phyloP scores from a whole-genome alignment of 2,888 invertebrate species.

The Onchidella celtica region DNA sequence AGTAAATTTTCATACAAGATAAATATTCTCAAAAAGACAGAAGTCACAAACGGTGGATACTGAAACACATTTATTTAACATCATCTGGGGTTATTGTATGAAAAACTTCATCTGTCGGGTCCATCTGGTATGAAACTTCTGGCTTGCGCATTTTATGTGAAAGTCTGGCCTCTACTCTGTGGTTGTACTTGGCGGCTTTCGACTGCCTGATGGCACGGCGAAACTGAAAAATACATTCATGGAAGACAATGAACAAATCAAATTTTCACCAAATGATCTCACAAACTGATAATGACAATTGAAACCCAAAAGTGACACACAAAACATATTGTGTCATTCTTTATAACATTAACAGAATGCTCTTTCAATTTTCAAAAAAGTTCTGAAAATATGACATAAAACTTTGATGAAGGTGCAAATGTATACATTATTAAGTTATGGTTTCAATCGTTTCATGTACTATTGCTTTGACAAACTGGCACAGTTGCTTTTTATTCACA shows the following conservation, averaged over 20 bases:
- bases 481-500: no score
- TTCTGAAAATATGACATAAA: no score
- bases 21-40: background rate
- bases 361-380: no score
- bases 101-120: constrained; percentile 80
- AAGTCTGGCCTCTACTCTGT: constrained; percentile 90
- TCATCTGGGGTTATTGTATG: constrained; percentile 67
- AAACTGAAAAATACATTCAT: constrained; percentile 83
- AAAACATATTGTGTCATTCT: no score
- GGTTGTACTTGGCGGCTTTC: constrained; percentile 88
- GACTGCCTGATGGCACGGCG: constrained; percentile 86
- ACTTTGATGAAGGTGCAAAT: no score
- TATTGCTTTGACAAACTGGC: no score
- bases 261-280: background rate
- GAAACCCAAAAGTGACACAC: background rate
- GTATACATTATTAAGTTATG: no score
- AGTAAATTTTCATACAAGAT: background rate
- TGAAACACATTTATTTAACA: constrained; percentile 41
- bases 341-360: no score
- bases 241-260: no score
- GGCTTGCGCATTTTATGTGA: constrained; percentile 88
- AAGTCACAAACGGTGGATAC: background rate
- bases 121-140: constrained; percentile 84
- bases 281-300: background rate
- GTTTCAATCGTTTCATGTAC: no score